Percentiles rank a stretch among this genome's conserved stretches.
Conservation (phyloP, 2,888 invertebrate genomes). For the Sarcophaga rosellei region DNA sequence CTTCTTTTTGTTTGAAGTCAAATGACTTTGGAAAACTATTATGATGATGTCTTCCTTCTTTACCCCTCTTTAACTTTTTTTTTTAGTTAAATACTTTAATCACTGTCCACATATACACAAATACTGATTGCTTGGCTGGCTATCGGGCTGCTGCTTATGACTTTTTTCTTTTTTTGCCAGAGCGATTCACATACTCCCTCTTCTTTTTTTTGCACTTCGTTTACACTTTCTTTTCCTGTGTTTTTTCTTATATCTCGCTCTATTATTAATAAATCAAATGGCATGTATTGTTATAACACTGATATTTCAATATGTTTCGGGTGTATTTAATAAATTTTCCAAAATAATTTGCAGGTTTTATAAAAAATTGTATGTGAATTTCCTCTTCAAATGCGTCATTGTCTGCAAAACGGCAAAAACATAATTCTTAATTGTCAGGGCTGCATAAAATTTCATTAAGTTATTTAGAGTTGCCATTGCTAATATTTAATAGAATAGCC, state of each 20-base stretch:
- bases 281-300: neutral
- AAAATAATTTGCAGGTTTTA: constrained; percentile 25
- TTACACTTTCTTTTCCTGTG: constrained; percentile 35
- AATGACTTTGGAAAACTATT: constrained; percentile 57
- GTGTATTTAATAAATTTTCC: neutral
- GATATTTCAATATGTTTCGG: neutral
- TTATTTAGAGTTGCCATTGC: neutral
- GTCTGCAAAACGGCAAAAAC: constrained; percentile 57
- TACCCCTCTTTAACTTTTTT: constrained; percentile 19
- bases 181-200: constrained; percentile 57
- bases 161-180: constrained; percentile 29
- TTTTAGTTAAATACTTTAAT: constrained; percentile 39
- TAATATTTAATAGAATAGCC: neutral
- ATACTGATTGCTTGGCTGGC: constrained; percentile 60
- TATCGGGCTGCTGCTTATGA: constrained; percentile 45
- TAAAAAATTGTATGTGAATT: constrained; percentile 36
- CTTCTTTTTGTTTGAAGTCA: constrained; percentile 30
- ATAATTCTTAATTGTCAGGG: constrained; percentile 17
- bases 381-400: constrained; percentile 64
- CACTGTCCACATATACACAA: constrained; percentile 60
- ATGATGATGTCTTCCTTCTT: constrained; percentile 41
- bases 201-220: constrained; percentile 48
- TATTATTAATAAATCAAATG: neutral
- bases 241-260: constrained; percentile 1
- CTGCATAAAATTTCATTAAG: neutral